Base-by-base conservation (phyloP, 2,113 vertebrate species). In the Mixornis gularis region DNA sequence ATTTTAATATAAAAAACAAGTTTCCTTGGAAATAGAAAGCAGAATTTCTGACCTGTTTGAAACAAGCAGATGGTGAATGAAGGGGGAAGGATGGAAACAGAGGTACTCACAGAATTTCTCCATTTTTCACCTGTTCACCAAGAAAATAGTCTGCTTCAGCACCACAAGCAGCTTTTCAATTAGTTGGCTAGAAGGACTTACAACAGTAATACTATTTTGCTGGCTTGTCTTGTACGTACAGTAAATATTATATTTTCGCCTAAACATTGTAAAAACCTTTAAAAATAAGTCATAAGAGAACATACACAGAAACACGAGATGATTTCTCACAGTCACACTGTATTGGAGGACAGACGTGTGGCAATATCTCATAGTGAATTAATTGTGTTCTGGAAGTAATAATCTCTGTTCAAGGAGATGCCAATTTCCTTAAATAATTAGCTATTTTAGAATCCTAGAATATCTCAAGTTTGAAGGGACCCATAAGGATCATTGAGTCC, bases 1-100 rank as follows among this genome's bases (percentile, higher is more conserved):
- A 77, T 95, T 96, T 94, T 87, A 93, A 93, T 92, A 92, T 66
- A 89, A 34, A 87, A 84, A 95, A 87, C 48, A 53, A 53, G 22
- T 93, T 96, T 92, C 80, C 58, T 87, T 92, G 77, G 83, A 92
- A 92, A 91, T 91, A 81, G 16, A 81, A 88, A 91, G 26, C 36
- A 59, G 40, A 94, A 83, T 53, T 69, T 53, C 90, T 96, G 85
- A 64, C 71, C 89, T 64, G 41, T 87, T 92, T 87, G 73, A 92
- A 95, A 83, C 22, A 89, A 86, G 62, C 53, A 92, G 68, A 92
- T 79, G 71, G 85, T 90, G 66, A 90, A 93, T 38, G 27, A 91
- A 73, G 9, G 8, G 10, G 13, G 13, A 85, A 87, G 30, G 49
- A 90, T 74, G 24, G 51, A 92, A 30, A 44, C 49, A 89, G 44